A percentile compares a stretch with the other conserved stretches of the same genome.
Conservation (phyloP, 2,888 invertebrate species). For the Tanypteryx hageni region DNA sequence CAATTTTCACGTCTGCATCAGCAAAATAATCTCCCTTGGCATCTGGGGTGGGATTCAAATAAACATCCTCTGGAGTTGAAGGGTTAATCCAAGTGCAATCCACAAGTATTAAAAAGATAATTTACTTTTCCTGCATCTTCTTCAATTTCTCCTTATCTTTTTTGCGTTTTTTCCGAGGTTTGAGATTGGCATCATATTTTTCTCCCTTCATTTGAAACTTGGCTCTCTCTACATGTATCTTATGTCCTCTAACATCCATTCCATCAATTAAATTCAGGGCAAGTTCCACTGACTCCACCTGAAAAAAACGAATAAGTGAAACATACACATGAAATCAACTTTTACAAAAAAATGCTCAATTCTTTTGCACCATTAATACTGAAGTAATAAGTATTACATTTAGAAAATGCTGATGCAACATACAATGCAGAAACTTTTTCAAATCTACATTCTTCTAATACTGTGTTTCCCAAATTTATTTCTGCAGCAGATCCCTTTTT, state of each 20-base stretch:
- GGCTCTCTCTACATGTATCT: constrained; percentile 92
- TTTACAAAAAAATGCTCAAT: background rate
- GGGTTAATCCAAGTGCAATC: background rate
- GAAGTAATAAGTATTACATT: background rate
- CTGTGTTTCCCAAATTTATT: too few relatives aligned
- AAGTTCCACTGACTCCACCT: constrained; percentile 94
- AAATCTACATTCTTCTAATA: too few relatives aligned
- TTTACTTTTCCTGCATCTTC: constrained; percentile 93
- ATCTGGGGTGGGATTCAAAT: too few relatives aligned
- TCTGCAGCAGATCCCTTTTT: too few relatives aligned
- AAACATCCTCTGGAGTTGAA: too few relatives aligned
- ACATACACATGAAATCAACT: background rate
- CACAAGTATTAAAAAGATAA: constrained; percentile 37
- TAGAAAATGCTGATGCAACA: too few relatives aligned
- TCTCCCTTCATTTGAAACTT: constrained; percentile 95
- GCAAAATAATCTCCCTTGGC: too few relatives aligned
- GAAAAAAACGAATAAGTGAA: constrained; percentile 69
- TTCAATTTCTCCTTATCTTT: constrained; percentile 93
- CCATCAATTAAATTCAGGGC: constrained; percentile 96
- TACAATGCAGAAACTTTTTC: too few relatives aligned
- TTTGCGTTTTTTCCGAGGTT: constrained; percentile 91
- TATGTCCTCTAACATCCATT: constrained; percentile 85
- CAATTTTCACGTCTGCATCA: too few relatives aligned
- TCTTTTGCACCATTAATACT: too few relatives aligned
- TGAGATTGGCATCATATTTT: constrained; percentile 91